Conservation (phyloP, 1,140 invertebrate species). For the Anagrus nilaparvatae region DNA sequence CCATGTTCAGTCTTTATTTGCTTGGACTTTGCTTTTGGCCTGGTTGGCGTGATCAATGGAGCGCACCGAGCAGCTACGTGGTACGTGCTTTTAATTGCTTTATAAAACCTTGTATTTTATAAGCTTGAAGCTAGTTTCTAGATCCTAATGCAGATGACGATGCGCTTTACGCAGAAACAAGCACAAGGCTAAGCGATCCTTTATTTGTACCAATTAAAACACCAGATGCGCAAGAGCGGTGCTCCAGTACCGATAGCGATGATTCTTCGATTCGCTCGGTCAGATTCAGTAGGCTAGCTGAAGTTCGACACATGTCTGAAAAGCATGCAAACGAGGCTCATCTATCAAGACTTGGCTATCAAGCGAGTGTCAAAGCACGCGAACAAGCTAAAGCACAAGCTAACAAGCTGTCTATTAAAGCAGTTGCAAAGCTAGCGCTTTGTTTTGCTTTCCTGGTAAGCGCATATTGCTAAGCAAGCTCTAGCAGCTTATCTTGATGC, state of each 20-base stretch:
- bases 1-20: slow-evolving; percentile 77
- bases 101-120: background rate
- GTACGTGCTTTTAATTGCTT: slow-evolving; percentile 38
- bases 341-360: slow-evolving; percentile 74
- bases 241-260: slow-evolving; percentile 74
- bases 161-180: slow-evolving; percentile 50
- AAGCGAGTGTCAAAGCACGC: slow-evolving; percentile 62
- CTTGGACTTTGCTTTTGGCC: slow-evolving; percentile 71
- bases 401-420: slow-evolving; percentile 57
- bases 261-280: slow-evolving; percentile 67
- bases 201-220: slow-evolving; percentile 75
- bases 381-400: slow-evolving; percentile 55
- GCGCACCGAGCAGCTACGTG: slow-evolving; percentile 53
- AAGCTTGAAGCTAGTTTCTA: slow-evolving; percentile 42
- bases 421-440: slow-evolving; percentile 63
- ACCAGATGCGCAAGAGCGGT: slow-evolving; percentile 51
- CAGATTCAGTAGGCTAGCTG: slow-evolving; percentile 75
- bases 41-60: slow-evolving; percentile 71
- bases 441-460: slow-evolving; percentile 72
- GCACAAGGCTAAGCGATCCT: slow-evolving; percentile 60
- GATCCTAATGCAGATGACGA: slow-evolving; percentile 58
- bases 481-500: too few relatives aligned
- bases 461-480: too few relatives aligned
- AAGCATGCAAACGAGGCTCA: slow-evolving; percentile 74
- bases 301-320: slow-evolving; percentile 73